These are phyloP conservation scores for Diceros bicornis DNA, from an alignment of 2,797 vertebrate genomes.

Conservation along the genomic window DNA sequence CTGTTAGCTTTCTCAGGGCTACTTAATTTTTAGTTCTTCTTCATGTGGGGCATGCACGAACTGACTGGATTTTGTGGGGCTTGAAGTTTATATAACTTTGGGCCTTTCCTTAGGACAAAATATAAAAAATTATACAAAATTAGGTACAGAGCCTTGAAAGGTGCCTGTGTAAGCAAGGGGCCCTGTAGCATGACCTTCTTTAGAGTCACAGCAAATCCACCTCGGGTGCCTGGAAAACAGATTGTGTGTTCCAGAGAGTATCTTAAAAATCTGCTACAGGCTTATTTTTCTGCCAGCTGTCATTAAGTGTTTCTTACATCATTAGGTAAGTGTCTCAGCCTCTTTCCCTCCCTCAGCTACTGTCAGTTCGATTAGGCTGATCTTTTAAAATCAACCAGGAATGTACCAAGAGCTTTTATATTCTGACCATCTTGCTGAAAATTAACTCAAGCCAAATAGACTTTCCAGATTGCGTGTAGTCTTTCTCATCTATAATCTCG, in stretches of 20 bases:
- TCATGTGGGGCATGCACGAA: neutral
- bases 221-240: neutral
- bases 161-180: neutral
- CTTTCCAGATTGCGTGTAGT: neutral
- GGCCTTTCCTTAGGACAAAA: neutral
- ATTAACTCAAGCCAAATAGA: neutral
- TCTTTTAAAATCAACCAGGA: slow-evolving; percentile 26
- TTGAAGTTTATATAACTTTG: neutral
- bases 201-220: neutral
- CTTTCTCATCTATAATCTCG: neutral
- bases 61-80: neutral
- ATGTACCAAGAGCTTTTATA: neutral
- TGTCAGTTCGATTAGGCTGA: neutral
- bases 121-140: neutral
- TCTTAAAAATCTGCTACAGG: neutral
- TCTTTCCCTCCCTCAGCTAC: neutral
- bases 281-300: neutral
- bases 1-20: neutral
- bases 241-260: neutral
- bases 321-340: neutral
- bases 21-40: neutral
- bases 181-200: neutral
- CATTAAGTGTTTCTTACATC: neutral
- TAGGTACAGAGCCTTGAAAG: neutral
- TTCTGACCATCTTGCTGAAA: slow-evolving; percentile 28